These are phyloP conservation scores for Rhyacichthys aspro DNA, from an alignment of 2,797 vertebrate genomes.

Conservation along the genomic window DNA sequence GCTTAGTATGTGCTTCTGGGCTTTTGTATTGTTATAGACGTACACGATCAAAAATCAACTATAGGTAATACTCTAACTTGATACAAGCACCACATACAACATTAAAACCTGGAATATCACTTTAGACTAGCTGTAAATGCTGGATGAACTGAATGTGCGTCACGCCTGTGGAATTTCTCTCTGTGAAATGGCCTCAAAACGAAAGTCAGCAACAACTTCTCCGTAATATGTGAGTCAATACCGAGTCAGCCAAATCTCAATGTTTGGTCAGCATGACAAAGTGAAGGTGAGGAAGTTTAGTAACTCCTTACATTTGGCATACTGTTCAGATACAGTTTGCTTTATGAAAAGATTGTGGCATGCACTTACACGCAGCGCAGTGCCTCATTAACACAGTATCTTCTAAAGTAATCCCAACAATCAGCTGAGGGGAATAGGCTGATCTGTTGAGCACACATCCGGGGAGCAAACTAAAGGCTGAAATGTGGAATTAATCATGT, in stretches of 20 bases:
- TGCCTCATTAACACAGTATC: constrained; percentile 28
- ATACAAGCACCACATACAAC: too few species aligned
- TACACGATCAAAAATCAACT: too few species aligned
- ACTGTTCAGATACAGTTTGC: constrained; percentile 10
- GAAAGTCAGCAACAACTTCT: constrained; percentile 19
- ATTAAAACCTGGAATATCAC: too few species aligned
- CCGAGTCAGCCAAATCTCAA: constrained; percentile 17
- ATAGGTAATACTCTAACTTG: too few species aligned
- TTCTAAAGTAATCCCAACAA: constrained; percentile 16
- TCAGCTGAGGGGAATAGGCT: not conserved
- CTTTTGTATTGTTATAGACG: too few species aligned
- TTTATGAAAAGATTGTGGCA: constrained; percentile 19
- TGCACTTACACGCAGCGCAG: constrained; percentile 28
- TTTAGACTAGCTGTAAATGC: too few species aligned
- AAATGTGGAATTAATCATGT: not conserved
- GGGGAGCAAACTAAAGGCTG: not conserved
- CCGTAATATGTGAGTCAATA: constrained; percentile 26
- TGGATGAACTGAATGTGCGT: not conserved
- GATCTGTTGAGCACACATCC: not conserved
- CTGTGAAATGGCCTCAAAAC: not conserved
- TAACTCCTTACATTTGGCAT: constrained; percentile 36
- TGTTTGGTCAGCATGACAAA: constrained; percentile 27
- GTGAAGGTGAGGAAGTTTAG: constrained; percentile 15
- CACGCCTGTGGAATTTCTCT: constrained; percentile 20
- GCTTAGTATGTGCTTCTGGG: too few species aligned